These are phyloP conservation scores for Xenopus petersii DNA, from an alignment of 2,797 vertebrate species.

Conservation along the genomic window DNA sequence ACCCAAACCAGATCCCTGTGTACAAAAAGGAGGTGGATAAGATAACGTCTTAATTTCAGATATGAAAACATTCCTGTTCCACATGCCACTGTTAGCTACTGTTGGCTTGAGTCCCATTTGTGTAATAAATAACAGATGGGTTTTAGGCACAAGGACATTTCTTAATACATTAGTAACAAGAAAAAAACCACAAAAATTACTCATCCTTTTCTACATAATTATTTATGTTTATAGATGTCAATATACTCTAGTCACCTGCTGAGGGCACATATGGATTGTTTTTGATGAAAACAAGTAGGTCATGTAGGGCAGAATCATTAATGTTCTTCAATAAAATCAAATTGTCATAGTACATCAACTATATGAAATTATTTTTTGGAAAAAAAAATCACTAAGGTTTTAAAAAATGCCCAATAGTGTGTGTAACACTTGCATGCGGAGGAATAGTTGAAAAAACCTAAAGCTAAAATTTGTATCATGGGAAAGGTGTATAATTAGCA, in stretches of 20 bases:
- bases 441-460: no score
- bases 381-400: no score
- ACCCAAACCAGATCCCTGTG: slow-evolving; percentile 40
- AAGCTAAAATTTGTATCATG: no score
- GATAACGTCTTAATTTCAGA: slow-evolving; percentile 47
- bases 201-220: slow-evolving; percentile 24
- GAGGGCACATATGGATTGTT: slow-evolving; percentile 6
- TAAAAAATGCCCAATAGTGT: no score
- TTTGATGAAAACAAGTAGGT: no score
- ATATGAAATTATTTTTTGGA: no score
- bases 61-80: slow-evolving; percentile 37
- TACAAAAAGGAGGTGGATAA: slow-evolving; percentile 45
- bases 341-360: no score
- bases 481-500: no score
- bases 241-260: slow-evolving; percentile 22
- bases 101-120: slow-evolving; percentile 30
- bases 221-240: slow-evolving; percentile 30
- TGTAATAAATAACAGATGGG: slow-evolving; percentile 50
- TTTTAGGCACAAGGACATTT: slow-evolving; percentile 1
- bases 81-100: slow-evolving; percentile 17
- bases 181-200: not conserved
- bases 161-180: slow-evolving; percentile 10
- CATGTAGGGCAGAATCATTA: no score
- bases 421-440: no score
- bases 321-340: no score